These are phyloP conservation scores for Trialeurodes vaporariorum DNA, from an alignment of 1,140 invertebrate genomes.

Conservation along the genomic window DNA sequence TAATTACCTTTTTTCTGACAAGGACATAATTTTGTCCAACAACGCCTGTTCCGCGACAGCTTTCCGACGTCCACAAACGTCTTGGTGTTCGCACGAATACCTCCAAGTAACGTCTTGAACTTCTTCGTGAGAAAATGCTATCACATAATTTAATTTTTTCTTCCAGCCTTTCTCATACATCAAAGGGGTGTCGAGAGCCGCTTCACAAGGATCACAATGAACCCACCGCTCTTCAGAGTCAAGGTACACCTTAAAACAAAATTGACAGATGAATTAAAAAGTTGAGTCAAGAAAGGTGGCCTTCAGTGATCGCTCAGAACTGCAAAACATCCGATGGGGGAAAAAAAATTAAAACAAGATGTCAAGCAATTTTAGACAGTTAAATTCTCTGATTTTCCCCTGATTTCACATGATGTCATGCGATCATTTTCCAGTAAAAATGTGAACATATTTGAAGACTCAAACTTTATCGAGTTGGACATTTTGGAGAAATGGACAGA, in stretches of 20 bases:
- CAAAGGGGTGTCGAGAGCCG: constrained; percentile 72
- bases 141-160: constrained; percentile 75
- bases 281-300: too few species aligned
- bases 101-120: constrained; percentile 94
- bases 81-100: constrained; percentile 59
- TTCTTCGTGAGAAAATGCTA: constrained; percentile 82
- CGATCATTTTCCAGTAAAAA: too few species aligned
- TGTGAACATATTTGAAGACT: too few species aligned
- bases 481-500: too few species aligned
- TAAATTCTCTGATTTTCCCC: too few species aligned
- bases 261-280: too few species aligned
- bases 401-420: too few species aligned
- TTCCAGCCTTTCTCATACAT: constrained; percentile 87
- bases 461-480: too few species aligned
- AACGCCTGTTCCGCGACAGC: constrained; percentile 51
- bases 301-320: too few species aligned
- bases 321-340: too few species aligned
- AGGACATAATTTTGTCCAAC: constrained; percentile 33
- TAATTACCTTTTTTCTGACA: constrained; percentile 35
- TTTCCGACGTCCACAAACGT: constrained; percentile 41
- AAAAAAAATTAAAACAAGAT: too few species aligned
- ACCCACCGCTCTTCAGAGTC: constrained; percentile 64
- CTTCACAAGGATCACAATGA: constrained; percentile 93
- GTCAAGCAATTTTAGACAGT: too few species aligned
- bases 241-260: constrained; percentile 58